Evolutionary conservation across 1,140 invertebrate species (phyloP).

Genomic region (Pygmarrhopalites habei): DNA sequence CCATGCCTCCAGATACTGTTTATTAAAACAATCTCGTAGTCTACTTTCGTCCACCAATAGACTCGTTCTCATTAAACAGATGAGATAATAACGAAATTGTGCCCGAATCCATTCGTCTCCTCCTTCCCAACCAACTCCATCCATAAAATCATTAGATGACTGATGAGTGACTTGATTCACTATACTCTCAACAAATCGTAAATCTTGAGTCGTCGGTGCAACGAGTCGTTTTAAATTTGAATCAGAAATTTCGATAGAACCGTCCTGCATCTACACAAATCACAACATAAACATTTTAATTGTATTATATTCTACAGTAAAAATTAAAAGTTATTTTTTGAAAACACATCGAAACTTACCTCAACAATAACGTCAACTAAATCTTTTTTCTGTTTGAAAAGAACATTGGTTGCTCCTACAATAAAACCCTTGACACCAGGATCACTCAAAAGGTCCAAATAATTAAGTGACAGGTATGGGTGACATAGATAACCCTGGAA

Average conservation of each 20-base stretch:
- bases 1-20: constrained; percentile 74
- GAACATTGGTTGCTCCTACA: constrained; percentile 92
- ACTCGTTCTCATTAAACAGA: constrained; percentile 76
- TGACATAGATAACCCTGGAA: constrained; percentile 80
- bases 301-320: constrained; percentile 2
- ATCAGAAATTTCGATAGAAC: constrained; percentile 81
- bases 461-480: constrained; percentile 92
- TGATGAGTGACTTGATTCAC: constrained; percentile 75
- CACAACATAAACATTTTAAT: no score
- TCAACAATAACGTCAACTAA: constrained; percentile 88
- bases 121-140: constrained; percentile 79
- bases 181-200: constrained; percentile 90
- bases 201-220: constrained; percentile 84
- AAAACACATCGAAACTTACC: constrained; percentile 48
- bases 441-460: constrained; percentile 85
- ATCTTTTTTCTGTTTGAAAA: constrained; percentile 92
- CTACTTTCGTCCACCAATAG: constrained; percentile 63
- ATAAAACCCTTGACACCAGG: constrained; percentile 82
- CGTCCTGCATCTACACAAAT: constrained; percentile 57
- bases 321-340: not conserved
- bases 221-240: constrained; percentile 71
- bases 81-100: constrained; percentile 86
- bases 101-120: constrained; percentile 89
- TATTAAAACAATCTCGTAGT: constrained; percentile 82
- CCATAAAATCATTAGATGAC: constrained; percentile 61